These are phyloP conservation scores for Colletes collaris DNA, from an alignment of 2,888 invertebrate species.

Conservation along the genomic window DNA sequence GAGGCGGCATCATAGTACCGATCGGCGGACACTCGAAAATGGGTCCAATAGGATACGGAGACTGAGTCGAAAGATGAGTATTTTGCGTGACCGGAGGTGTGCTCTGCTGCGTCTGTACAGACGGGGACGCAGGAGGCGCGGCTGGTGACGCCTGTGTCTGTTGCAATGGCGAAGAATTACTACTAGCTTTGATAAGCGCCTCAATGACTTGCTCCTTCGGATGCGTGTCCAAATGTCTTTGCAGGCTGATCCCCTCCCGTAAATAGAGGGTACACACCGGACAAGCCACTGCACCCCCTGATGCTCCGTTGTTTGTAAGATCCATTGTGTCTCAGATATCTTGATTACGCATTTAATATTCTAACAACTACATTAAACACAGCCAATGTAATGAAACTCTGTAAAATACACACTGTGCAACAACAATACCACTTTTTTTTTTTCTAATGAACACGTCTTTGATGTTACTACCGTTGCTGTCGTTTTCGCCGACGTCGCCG, in stretches of 20 bases:
- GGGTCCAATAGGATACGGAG: slow-evolving; percentile 79
- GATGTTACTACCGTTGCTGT: slow-evolving; percentile 30
- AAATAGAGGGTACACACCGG: slow-evolving; percentile 94
- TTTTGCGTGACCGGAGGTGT: slow-evolving; percentile 58
- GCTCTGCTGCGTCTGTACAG: slow-evolving; percentile 58
- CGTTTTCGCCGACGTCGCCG: slow-evolving; percentile 11
- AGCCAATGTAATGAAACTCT: slow-evolving; percentile 25
- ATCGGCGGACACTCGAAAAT: slow-evolving; percentile 81
- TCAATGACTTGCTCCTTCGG: slow-evolving; percentile 95
- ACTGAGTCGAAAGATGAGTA: slow-evolving; percentile 72
- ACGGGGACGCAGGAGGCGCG: slow-evolving; percentile 56
- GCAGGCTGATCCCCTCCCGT: slow-evolving; percentile 92
- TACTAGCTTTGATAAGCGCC: slow-evolving; percentile 86
- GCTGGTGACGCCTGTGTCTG: slow-evolving; percentile 54
- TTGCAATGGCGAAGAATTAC: slow-evolving; percentile 66
- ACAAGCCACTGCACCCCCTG: slow-evolving; percentile 84
- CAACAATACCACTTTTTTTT: slow-evolving; percentile 28
- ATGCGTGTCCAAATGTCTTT: slow-evolving; percentile 92
- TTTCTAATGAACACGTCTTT: slow-evolving; percentile 46
- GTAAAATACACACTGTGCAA: slow-evolving; percentile 31
- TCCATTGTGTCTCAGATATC: slow-evolving; percentile 63
- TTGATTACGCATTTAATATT: slow-evolving; percentile 29
- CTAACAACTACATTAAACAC: slow-evolving; percentile 37
- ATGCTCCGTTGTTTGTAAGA: slow-evolving; percentile 57
- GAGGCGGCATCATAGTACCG: slow-evolving; percentile 81